Conservation (phyloP, 2,888 invertebrate species). For the Eupithecia centaureata region DNA sequence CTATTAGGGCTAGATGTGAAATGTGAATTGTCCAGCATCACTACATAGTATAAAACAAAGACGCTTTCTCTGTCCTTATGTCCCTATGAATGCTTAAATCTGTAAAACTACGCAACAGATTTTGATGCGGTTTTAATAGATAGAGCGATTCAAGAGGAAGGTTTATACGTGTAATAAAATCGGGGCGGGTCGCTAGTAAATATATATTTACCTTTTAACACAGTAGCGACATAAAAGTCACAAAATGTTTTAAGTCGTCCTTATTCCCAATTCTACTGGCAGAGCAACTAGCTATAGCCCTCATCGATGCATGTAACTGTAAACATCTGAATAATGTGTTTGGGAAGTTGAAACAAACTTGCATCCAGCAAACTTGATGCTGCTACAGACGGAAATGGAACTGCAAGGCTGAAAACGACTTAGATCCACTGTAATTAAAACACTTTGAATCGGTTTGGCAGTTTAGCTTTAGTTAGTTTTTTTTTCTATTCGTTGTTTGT, state of each 20-base stretch:
- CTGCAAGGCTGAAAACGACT: slow-evolving; percentile 26
- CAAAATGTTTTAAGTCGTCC: not conserved
- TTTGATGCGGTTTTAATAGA: too few species aligned
- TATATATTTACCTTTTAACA: not conserved
- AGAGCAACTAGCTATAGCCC: not conserved
- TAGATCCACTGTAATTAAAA: slow-evolving; percentile 27
- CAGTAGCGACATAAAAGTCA: not conserved
- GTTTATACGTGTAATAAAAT: too few species aligned
- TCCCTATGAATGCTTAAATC: too few species aligned
- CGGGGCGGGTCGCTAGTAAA: too few species aligned
- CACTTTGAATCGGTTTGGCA: slow-evolving; percentile 20
- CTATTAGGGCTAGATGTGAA: too few species aligned
- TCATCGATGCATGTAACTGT: not conserved
- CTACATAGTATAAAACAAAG: too few species aligned
- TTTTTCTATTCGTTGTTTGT: not conserved
- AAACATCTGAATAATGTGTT: slow-evolving; percentile 16
- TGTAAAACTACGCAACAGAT: too few species aligned
- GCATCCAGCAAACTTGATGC: slow-evolving; percentile 9
- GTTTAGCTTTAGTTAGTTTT: slow-evolving; percentile 8
- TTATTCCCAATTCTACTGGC: not conserved
- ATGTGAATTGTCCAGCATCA: too few species aligned
- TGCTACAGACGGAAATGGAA: slow-evolving; percentile 20
- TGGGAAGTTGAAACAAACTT: slow-evolving; percentile 27
- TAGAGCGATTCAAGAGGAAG: too few species aligned
- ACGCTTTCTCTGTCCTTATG: too few species aligned